phyloP scores from a whole-genome alignment of 2,113 vertebrate genomes.

The Cryptotis parvus region DNA sequence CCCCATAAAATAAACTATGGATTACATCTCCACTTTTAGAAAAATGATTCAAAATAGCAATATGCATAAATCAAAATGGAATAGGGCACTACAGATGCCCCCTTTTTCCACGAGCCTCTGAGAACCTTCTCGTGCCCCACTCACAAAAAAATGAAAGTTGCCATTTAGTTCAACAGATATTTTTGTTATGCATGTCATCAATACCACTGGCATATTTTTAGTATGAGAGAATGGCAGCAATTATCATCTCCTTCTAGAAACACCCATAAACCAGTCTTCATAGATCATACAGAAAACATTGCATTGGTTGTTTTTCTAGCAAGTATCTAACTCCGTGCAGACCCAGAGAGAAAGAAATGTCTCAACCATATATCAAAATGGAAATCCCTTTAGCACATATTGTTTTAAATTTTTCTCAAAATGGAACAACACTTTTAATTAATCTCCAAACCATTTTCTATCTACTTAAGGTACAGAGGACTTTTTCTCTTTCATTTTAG shows the following conservation, averaged over 20 bases:
- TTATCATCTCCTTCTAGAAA: constrained; percentile 39
- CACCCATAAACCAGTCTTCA: neutral
- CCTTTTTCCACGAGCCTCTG: constrained; percentile 47
- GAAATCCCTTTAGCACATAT: constrained; percentile 66
- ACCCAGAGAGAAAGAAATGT: constrained; percentile 33
- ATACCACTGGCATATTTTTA: neutral
- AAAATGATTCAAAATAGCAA: constrained; percentile 55
- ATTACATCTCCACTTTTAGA: too few relatives aligned
- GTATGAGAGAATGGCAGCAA: constrained; percentile 24
- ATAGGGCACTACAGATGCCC: neutral
- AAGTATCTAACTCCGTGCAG: constrained; percentile 57
- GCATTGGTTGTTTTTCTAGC: constrained; percentile 22
- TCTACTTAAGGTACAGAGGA: constrained; percentile 43
- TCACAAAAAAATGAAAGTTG: neutral
- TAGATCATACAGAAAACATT: neutral
- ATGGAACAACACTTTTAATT: constrained; percentile 44
- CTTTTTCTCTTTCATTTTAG: constrained; percentile 33
- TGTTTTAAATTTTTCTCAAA: neutral
- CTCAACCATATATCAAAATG: constrained; percentile 3
- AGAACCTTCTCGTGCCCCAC: neutral
- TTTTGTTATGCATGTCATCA: constrained; percentile 43
- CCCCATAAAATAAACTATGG: too few relatives aligned
- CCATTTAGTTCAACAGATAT: constrained; percentile 67
- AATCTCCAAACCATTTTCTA: constrained; percentile 47
- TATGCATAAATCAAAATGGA: constrained; percentile 48